phyloP scores from a whole-genome alignment of 2,113 vertebrate species.

The Saiga tatarica region DNA sequence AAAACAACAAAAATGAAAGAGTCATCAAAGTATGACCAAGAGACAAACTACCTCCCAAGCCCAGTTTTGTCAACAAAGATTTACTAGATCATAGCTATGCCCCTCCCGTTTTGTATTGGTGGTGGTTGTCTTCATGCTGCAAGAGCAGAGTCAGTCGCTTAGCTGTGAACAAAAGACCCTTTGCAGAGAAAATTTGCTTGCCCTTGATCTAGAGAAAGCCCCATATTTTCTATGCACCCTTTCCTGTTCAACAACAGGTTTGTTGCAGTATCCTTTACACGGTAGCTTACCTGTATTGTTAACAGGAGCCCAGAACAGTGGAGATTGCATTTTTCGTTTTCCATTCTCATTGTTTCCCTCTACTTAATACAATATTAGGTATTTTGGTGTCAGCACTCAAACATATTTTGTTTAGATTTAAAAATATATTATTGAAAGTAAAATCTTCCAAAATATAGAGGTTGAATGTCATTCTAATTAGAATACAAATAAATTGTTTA shows the following conservation, averaged over 20 bases:
- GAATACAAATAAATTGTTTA: not conserved
- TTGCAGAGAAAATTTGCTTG: not conserved
- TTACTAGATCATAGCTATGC: not conserved
- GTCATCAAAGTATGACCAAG: not conserved
- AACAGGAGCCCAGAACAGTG: rapidly evolving
- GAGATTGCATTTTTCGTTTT: not conserved
- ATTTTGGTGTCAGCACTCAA: not conserved
- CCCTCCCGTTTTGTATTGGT: rapidly evolving
- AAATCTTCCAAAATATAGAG: not conserved
- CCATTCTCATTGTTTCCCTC: not conserved
- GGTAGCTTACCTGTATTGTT: not conserved
- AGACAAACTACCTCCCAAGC: not conserved
- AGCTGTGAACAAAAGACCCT: not conserved
- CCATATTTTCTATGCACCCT: not conserved
- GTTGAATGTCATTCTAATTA: not conserved
- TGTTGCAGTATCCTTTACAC: not conserved
- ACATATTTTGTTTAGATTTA: not conserved
- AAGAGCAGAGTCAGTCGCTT: not conserved
- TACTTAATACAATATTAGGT: not conserved
- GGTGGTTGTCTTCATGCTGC: not conserved
- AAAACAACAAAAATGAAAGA: not conserved
- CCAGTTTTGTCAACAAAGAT: not conserved
- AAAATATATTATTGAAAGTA: not conserved
- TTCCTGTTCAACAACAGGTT: not conserved
- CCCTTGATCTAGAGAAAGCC: not conserved